phyloP scores from a whole-genome alignment of 2,797 vertebrate species.

The Typhlichthys subterraneus region DNA sequence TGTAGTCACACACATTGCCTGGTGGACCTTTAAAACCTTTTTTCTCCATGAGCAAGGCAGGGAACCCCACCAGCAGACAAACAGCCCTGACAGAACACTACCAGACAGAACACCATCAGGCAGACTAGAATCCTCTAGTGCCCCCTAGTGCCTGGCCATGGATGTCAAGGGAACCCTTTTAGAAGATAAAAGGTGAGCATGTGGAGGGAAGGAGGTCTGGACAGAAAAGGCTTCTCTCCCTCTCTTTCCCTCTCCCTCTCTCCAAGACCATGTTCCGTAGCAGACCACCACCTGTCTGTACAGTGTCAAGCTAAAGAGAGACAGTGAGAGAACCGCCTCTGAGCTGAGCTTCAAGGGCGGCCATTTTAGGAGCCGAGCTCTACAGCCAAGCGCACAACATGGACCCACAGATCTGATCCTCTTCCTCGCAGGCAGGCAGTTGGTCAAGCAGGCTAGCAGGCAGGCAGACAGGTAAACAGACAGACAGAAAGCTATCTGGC shows the following conservation, averaged over 20 bases:
- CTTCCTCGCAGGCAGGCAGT: slow-evolving; percentile 74
- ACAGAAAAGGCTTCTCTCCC: slow-evolving; percentile 39
- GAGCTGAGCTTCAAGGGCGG: slow-evolving; percentile 90
- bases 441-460: slow-evolving; percentile 59
- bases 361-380: slow-evolving; percentile 96
- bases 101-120: no score
- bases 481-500: no score
- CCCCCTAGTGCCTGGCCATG: slow-evolving; percentile 83
- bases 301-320: slow-evolving; percentile 86
- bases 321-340: slow-evolving; percentile 90
- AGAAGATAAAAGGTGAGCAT: slow-evolving; percentile 48
- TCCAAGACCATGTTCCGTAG: slow-evolving; percentile 64
- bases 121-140: neutral
- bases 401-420: slow-evolving; percentile 89
- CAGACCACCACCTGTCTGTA: slow-evolving; percentile 77
- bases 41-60: no score
- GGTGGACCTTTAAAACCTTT: no score
- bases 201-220: slow-evolving; percentile 7
- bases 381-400: slow-evolving; percentile 89
- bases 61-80: no score
- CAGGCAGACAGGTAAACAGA: no score
- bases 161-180: slow-evolving; percentile 70
- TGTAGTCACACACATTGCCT: no score
- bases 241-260: slow-evolving; percentile 61
- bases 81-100: no score